Conservation (phyloP, 2,797 vertebrate species). For the Pseudochaenichthys georgianus region DNA sequence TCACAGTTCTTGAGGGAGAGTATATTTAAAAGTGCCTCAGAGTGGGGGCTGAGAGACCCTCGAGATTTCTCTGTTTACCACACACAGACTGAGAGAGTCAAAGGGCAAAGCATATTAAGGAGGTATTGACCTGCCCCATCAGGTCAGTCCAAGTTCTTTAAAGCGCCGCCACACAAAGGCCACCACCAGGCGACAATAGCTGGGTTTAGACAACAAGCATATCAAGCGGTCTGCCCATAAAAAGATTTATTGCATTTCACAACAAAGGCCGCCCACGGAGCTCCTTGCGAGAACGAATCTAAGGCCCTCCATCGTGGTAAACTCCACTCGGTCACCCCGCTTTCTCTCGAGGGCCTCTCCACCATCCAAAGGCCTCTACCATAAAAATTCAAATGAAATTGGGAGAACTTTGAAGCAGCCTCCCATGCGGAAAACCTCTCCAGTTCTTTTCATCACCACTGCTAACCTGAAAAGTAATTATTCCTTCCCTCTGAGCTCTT, state of each 20-base stretch:
- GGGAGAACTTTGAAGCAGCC: slow-evolving; percentile 58
- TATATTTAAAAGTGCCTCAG: slow-evolving; percentile 59
- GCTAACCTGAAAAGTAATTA: slow-evolving; percentile 62
- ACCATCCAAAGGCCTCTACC: slow-evolving; percentile 63
- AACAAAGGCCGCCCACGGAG: slow-evolving; percentile 81
- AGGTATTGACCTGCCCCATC: slow-evolving; percentile 68
- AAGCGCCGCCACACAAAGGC: slow-evolving; percentile 74
- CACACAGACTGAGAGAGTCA: slow-evolving; percentile 73
- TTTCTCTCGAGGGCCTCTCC: slow-evolving; percentile 73
- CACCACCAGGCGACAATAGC: slow-evolving; percentile 74
- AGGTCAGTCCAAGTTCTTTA: slow-evolving; percentile 78
- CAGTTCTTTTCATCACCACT: slow-evolving; percentile 53
- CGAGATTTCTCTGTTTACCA: slow-evolving; percentile 71
- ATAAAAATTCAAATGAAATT: slow-evolving; percentile 82
- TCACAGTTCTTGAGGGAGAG: slow-evolving; percentile 39
- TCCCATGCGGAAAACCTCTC: slow-evolving; percentile 65
- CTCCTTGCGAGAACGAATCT: slow-evolving; percentile 60
- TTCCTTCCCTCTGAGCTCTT: slow-evolving; percentile 57
- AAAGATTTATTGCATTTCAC: slow-evolving; percentile 80
- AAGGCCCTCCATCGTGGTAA: slow-evolving; percentile 59
- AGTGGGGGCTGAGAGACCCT: slow-evolving; percentile 61
- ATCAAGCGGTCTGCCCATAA: slow-evolving; percentile 76
- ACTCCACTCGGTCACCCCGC: slow-evolving; percentile 70
- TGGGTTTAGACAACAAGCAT: slow-evolving; percentile 82
- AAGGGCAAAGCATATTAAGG: slow-evolving; percentile 77